These are phyloP conservation scores for Drosophila merina DNA, from an alignment of 2,888 invertebrate genomes.

Conservation along the genomic window DNA sequence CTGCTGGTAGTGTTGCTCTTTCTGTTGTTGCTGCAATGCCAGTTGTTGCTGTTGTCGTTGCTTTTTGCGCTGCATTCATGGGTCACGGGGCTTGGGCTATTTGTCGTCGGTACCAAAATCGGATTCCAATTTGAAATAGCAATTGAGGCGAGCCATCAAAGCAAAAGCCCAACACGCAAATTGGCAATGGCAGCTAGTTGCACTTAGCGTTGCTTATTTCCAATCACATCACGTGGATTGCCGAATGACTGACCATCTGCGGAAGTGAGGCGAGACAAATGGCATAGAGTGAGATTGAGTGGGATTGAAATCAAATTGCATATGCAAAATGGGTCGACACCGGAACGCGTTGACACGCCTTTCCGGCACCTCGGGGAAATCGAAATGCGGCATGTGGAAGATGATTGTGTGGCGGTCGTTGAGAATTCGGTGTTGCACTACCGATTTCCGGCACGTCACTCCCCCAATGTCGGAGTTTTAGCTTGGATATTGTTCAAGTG, in stretches of 20 bases:
- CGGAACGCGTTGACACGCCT: conserved; percentile 47
- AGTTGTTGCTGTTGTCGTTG: conserved; percentile 20
- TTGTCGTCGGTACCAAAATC: conserved; percentile 33
- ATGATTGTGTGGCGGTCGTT: not conserved
- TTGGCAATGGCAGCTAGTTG: conserved; percentile 56
- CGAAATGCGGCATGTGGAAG: conserved; percentile 2
- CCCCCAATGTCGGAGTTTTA: conserved; percentile 15
- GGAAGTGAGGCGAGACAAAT: conserved; percentile 18
- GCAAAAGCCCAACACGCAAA: conserved; percentile 30
- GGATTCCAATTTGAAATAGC: not conserved
- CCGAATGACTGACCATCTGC: conserved; percentile 52
- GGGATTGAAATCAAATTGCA: conserved; percentile 23
- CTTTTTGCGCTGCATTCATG: conserved; percentile 29
- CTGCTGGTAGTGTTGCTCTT: not conserved
- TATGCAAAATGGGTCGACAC: conserved; percentile 33
- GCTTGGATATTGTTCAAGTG: conserved; percentile 11
- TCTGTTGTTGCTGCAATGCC: conserved; percentile 14
- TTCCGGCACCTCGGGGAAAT: conserved; percentile 13
- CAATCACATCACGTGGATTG: conserved; percentile 62
- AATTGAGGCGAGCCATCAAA: conserved; percentile 60
- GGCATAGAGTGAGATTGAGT: conserved; percentile 19
- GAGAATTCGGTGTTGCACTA: conserved; percentile 11
- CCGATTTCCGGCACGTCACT: conserved; percentile 43
- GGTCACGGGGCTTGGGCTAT: conserved; percentile 14
- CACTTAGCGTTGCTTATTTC: conserved; percentile 56